Evolutionary conservation across 2,797 vertebrate species (phyloP).

Genomic region (Dendrocincla tyrannina): DNA sequence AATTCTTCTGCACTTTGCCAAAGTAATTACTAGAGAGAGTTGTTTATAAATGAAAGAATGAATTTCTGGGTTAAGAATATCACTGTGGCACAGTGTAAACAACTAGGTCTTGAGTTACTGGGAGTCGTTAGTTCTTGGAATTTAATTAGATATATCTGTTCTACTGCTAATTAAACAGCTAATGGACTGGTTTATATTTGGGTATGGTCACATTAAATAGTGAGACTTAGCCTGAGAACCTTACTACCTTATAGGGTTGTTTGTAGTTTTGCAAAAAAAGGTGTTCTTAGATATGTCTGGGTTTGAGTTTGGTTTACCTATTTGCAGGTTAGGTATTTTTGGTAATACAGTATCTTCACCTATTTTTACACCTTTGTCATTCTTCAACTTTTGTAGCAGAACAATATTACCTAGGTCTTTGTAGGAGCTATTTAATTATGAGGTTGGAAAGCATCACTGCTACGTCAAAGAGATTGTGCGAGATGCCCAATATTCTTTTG

Average conservation of each 20-base stretch:
- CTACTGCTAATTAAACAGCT: background rate
- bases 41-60: background rate
- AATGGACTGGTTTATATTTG: background rate
- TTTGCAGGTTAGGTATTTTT: background rate
- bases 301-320: background rate
- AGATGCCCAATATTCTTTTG: background rate
- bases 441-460: background rate
- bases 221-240: background rate
- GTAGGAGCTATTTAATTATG: background rate
- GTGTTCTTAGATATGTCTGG: background rate
- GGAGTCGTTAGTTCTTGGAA: background rate
- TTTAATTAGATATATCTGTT: background rate
- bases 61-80: background rate
- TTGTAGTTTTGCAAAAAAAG: background rate
- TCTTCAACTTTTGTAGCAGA: background rate
- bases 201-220: background rate
- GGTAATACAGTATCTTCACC: background rate
- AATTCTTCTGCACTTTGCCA: background rate
- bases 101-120: background rate
- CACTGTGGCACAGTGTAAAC: background rate
- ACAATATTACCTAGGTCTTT: background rate
- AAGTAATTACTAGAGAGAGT: background rate
- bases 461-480: background rate
- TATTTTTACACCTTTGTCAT: background rate
- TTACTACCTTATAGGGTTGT: background rate